Evolutionary conservation across 2,888 invertebrate species (phyloP).

Genomic region (Alcis repandata): DNA sequence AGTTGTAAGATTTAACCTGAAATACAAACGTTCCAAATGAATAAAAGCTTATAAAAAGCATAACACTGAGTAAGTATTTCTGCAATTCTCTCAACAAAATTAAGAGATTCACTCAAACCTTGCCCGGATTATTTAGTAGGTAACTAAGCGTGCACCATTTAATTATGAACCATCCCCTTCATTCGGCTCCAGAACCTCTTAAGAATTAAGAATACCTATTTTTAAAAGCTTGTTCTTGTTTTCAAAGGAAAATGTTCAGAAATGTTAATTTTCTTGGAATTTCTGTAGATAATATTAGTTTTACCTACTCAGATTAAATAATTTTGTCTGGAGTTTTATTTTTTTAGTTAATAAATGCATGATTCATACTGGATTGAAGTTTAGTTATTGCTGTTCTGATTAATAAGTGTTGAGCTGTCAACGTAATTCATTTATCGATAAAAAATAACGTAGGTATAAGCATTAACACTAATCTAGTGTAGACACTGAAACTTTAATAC

Average conservation of each 20-base stretch:
- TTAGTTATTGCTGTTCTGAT: no score
- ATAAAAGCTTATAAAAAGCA: no score
- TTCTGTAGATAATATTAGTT: constrained; percentile 55
- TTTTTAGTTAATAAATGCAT: no score
- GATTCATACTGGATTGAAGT: no score
- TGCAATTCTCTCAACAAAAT: neutral
- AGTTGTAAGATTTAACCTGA: no score
- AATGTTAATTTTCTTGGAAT: constrained; percentile 44
- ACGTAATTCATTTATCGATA: neutral
- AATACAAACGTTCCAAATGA: no score
- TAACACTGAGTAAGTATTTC: neutral
- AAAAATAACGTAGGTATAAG: neutral
- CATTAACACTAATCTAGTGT: no score
- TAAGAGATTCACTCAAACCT: constrained; percentile 24
- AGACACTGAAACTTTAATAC: no score
- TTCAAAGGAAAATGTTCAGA: constrained; percentile 18
- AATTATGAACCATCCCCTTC: constrained; percentile 69
- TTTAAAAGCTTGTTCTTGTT: constrained; percentile 28
- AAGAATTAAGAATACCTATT: constrained; percentile 32
- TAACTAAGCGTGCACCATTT: constrained; percentile 79
- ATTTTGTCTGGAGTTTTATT: neutral
- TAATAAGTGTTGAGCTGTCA: no score
- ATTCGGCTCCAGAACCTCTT: constrained; percentile 39
- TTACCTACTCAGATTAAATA: no score
- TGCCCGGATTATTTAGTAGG: constrained; percentile 55